Base-by-base conservation (phyloP, 2,797 vertebrate species). In the Clarias laeviceps region DNA sequence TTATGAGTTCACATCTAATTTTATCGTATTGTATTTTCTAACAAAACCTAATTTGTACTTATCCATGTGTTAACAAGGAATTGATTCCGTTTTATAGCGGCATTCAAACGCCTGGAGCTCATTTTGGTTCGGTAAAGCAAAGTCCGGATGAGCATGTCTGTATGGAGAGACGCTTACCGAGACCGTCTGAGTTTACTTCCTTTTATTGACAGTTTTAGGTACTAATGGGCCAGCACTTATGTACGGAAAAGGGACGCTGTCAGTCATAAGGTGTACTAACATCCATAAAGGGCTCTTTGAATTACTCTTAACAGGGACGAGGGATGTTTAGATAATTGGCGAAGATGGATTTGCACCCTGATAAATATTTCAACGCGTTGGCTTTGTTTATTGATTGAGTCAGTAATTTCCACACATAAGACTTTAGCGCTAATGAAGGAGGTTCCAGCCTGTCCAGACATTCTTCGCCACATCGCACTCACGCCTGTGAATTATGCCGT, bases 301-400 rank as follows among this genome's bases (percentile, higher is more conserved):
- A 95, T 95, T 94, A 95, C 94, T 94, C 94, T 95, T 94, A 95
- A 96, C 94, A 93, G 94, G 93, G 94, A 94, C 93, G 93, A 95
- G 94, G 90, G 93, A 93, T 95, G 93, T 95, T 95, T 93, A 94
- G 94, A 94, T 94, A 91, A 91, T 94, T 93, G 92, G 91, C 93
- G 91, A 93, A 92, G 92, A 95, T 94, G 93, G 94, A 94, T 92
- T 94, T 93, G 93, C 91, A 94, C 93, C 92, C 92, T 93, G 93
- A 96, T 96, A 95, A 96, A 96, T 96, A 96, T 96, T 96, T 96
- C 94, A 96, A 95, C 95, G 95, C 94, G 94, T 95, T 94, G 94
- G 94, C 94, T 95, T 95, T 95, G 94, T 93, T 95, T 96, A 96
- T 96, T 96, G 95, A 96, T 96, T 95, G 93, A 93, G 92, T 92